Evolutionary conservation across 2,888 invertebrate genomes (phyloP).

Genomic region (Cantharis nigra): DNA sequence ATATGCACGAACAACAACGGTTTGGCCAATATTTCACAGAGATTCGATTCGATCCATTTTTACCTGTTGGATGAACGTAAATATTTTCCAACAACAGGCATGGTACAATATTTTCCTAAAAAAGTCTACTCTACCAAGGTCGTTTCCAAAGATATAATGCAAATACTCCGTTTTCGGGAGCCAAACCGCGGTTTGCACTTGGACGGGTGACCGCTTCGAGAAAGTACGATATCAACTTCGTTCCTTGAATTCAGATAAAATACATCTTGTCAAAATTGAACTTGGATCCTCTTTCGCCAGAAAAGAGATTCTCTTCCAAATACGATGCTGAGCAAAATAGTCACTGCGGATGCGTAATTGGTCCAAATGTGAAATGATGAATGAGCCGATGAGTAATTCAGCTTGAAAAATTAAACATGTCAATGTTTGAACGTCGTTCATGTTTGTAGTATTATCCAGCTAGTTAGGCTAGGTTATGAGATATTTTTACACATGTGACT

Average conservation of each 20-base stretch:
- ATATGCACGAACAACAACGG: background rate
- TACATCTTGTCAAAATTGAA: too few relatives aligned
- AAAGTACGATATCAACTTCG: too few relatives aligned
- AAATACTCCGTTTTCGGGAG: too few relatives aligned
- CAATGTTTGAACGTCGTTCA: background rate
- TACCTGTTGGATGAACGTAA: background rate
- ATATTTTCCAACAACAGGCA: too few relatives aligned
- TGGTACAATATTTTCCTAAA: too few relatives aligned
- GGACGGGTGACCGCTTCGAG: too few relatives aligned
- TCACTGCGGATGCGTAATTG: background rate
- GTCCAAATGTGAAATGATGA: background rate
- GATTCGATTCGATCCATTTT: background rate
- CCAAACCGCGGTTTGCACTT: too few relatives aligned
- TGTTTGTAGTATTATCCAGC: background rate
- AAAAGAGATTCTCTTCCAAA: too few relatives aligned
- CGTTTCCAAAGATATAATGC: background rate
- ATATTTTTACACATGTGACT: background rate
- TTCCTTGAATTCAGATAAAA: too few relatives aligned
- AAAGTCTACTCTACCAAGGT: background rate
- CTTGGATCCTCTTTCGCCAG: too few relatives aligned
- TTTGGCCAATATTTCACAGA: background rate
- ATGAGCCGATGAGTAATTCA: background rate
- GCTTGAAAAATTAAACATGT: background rate
- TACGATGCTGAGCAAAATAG: too few relatives aligned
- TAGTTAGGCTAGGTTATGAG: background rate